These are phyloP conservation scores for Spinus olivaceus DNA, from an alignment of 2,797 vertebrate genomes.

Conservation along the genomic window DNA sequence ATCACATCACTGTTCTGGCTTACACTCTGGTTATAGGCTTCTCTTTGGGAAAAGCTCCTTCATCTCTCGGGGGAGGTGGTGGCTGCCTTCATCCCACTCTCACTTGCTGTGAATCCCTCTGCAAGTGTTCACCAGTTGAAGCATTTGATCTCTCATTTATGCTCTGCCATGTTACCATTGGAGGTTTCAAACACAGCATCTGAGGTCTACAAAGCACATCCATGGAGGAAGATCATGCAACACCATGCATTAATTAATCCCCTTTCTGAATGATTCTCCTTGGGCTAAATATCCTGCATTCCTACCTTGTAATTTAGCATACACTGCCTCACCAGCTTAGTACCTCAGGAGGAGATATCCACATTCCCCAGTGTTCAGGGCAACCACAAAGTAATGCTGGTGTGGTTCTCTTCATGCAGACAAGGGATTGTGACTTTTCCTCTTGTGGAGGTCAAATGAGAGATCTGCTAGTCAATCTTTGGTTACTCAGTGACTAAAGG, in stretches of 20 bases:
- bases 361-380: background rate
- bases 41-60: background rate
- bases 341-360: background rate
- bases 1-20: background rate
- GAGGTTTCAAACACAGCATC: background rate
- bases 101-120: background rate
- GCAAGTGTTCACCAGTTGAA: background rate
- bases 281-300: background rate
- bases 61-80: background rate
- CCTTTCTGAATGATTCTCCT: background rate
- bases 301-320: background rate
- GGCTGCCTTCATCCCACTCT: background rate
- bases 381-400: background rate
- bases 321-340: background rate
- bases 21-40: background rate
- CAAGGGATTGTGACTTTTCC: background rate
- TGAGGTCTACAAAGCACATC: background rate
- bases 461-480: background rate
- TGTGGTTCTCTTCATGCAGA: background rate
- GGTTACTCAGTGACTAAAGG: conserved; percentile 9
- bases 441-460: background rate
- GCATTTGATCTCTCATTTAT: background rate
- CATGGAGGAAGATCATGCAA: background rate
- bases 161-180: background rate
- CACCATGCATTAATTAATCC: background rate